These are phyloP conservation scores for Setipinna tenuifilis DNA, from an alignment of 2,797 vertebrate species.

Conservation along the genomic window DNA sequence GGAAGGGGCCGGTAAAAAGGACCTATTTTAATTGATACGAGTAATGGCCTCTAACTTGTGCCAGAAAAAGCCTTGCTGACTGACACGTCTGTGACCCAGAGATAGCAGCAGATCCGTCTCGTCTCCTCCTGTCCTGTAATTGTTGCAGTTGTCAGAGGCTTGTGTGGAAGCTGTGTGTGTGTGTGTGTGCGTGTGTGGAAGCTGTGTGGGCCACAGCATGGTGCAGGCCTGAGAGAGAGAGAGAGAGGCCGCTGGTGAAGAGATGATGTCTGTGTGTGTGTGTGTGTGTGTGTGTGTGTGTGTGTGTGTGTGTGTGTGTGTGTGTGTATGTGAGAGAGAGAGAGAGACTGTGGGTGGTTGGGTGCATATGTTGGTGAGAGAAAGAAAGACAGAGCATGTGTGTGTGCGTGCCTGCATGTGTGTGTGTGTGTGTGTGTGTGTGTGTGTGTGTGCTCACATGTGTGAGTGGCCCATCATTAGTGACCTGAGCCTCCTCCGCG, in stretches of 20 bases:
- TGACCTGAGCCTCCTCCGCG: constrained; percentile 34
- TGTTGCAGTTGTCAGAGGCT: constrained; percentile 10
- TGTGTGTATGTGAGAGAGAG: not conserved
- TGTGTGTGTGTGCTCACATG: not conserved
- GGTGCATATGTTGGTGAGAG: too few species aligned
- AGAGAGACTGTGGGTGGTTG: not conserved
- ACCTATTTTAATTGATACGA: not conserved
- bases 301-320: not conserved
- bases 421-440: not conserved
- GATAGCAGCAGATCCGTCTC: constrained; percentile 1
- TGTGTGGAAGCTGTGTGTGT: constrained; percentile 11
- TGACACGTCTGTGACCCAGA: not conserved
- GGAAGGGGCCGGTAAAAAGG: too few species aligned
- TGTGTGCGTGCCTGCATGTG: not conserved
- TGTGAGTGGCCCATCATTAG: constrained; percentile 24
- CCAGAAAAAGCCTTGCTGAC: not conserved
- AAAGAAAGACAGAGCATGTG: not conserved
- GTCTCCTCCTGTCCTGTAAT: not conserved
- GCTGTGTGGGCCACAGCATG: not conserved
- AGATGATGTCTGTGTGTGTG: not conserved
- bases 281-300: not conserved
- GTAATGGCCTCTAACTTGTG: not conserved
- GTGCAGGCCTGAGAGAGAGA: not conserved
- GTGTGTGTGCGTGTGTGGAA: not conserved
- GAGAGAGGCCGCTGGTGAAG: not conserved